Evolutionary conservation across 2,888 invertebrate genomes (phyloP).

Genomic region (Ornithoptera alexandrae): DNA sequence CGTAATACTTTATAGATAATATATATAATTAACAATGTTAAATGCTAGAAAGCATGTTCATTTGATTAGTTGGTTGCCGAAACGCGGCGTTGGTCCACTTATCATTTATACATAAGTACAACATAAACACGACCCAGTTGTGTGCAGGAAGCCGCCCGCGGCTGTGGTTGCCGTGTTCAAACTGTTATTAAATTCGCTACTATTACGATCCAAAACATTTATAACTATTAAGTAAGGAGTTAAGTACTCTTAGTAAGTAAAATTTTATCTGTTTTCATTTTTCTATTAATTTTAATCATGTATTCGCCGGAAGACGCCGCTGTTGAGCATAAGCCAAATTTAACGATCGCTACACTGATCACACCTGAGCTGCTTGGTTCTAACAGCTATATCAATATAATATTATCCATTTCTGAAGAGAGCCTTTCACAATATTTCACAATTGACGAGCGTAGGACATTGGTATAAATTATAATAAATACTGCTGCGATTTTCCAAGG

Average conservation of each 20-base stretch:
- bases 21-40: neutral
- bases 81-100: slow-evolving; percentile 41
- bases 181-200: slow-evolving; percentile 64
- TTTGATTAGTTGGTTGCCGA: neutral
- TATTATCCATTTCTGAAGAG: no score
- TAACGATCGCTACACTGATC: no score
- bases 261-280: neutral
- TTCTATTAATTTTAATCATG: no score
- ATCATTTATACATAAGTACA: slow-evolving; percentile 52
- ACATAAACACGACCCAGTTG: slow-evolving; percentile 61
- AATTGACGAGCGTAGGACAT: no score
- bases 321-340: no score
- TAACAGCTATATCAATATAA: no score
- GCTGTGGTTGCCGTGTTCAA: slow-evolving; percentile 60
- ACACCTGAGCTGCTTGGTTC: no score
- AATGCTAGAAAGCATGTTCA: neutral
- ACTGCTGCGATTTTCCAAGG: no score
- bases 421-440: no score
- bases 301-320: no score
- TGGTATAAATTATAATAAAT: no score
- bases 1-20: neutral
- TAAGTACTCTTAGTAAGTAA: neutral
- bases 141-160: slow-evolving; percentile 70
- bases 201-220: slow-evolving; percentile 38
- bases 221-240: neutral